These are phyloP conservation scores for Mactra quadrangularis DNA, from an alignment of 1,140 invertebrate species.

Conservation along the genomic window DNA sequence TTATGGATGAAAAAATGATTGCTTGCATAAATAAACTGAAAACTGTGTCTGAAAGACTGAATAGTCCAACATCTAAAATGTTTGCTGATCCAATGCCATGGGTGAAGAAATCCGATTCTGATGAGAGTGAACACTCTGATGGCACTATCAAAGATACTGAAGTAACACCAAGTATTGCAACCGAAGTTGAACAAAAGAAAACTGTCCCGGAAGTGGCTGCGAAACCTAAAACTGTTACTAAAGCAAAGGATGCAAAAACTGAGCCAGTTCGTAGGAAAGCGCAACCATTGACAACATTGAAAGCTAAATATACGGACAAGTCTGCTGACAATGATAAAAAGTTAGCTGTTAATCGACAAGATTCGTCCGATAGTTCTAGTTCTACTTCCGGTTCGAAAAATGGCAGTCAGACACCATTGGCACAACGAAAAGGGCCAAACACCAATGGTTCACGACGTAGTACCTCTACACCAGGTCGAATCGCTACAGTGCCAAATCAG, in stretches of 20 bases:
- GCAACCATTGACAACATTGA: constrained; percentile 80
- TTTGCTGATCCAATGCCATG: constrained; percentile 62
- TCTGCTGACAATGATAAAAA: constrained; percentile 51
- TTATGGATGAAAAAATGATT: constrained; percentile 74
- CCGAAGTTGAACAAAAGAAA: constrained; percentile 69
- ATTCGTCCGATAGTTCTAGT: constrained; percentile 66
- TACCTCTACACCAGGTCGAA: constrained; percentile 78
- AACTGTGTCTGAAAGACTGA: constrained; percentile 76
- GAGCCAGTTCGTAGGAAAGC: constrained; percentile 70
- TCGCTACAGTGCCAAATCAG: constrained; percentile 78
- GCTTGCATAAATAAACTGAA: constrained; percentile 78
- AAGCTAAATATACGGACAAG: constrained; percentile 67
- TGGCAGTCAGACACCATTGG: constrained; percentile 64
- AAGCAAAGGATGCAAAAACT: constrained; percentile 64
- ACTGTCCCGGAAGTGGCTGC: constrained; percentile 69
- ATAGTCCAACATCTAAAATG: constrained; percentile 76
- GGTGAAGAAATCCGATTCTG: constrained; percentile 24
- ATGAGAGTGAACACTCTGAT: constrained; percentile 19
- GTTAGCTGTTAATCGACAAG: constrained; percentile 35
- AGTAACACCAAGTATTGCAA: constrained; percentile 27
- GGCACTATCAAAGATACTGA: constrained; percentile 27
- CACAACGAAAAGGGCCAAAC: constrained; percentile 28
- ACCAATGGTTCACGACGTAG: constrained; percentile 65
- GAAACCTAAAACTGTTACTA: constrained; percentile 68
- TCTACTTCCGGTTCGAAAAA: constrained; percentile 63